A percentile compares a stretch with the other conserved stretches of the same genome.
Conservation (phyloP, 2,888 invertebrate species). For the Ariolimax columbianus region DNA sequence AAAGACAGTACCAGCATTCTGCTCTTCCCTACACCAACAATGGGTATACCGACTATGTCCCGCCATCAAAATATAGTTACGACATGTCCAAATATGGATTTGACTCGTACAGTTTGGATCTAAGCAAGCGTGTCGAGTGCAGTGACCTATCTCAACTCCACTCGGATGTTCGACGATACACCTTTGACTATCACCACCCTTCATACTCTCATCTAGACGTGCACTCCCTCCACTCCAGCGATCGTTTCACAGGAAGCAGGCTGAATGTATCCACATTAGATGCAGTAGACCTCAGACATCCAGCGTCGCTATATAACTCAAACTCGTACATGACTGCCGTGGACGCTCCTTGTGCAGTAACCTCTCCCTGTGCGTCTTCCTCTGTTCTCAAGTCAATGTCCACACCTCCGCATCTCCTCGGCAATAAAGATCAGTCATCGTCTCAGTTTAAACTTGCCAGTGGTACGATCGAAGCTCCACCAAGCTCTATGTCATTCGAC, state of each 20-base stretch:
- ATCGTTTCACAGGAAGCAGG: constrained; percentile 65
- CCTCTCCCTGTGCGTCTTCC: constrained; percentile 61
- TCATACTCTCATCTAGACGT: constrained; percentile 47
- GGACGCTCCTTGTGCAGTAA: constrained; percentile 59
- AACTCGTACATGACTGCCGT: constrained; percentile 62
- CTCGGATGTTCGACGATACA: constrained; percentile 39
- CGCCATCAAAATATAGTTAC: constrained; percentile 74
- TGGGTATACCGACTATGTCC: constrained; percentile 74
- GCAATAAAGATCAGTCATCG: constrained; percentile 32
- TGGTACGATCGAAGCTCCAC: constrained; percentile 16
- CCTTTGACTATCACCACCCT: constrained; percentile 36
- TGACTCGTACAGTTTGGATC: constrained; percentile 74
- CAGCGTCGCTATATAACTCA: constrained; percentile 66
- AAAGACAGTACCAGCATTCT: constrained; percentile 74
- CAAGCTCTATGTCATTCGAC: constrained; percentile 38
- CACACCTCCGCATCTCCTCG: constrained; percentile 46
- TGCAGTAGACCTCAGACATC: constrained; percentile 67
- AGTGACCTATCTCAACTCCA: constrained; percentile 64
- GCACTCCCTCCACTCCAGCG: constrained; percentile 58
- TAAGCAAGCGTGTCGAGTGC: constrained; percentile 74
- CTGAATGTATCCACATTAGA: constrained; percentile 68
- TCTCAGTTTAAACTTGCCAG: constrained; percentile 36
- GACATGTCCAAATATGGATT: constrained; percentile 73
- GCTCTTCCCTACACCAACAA: constrained; percentile 73
- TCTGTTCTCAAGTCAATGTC: constrained; percentile 63